These are phyloP conservation scores for Drosophila ficusphila DNA, from an alignment of 1,140 invertebrate species.

Conservation along the genomic window DNA sequence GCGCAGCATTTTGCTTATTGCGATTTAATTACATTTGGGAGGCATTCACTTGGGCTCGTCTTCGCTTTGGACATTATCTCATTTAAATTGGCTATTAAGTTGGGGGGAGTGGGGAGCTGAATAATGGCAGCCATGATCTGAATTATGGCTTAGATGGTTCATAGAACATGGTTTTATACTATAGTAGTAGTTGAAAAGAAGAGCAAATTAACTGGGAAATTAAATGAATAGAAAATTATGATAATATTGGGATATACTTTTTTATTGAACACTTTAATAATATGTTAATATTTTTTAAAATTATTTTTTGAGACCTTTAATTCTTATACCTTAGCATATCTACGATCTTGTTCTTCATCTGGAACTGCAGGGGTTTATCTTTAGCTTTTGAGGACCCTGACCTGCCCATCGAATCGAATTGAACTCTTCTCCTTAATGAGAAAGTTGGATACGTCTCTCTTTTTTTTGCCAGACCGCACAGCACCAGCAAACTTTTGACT, in stretches of 20 bases:
- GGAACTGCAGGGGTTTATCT: background rate
- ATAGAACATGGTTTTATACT: background rate
- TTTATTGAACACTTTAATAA: background rate
- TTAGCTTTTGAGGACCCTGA: constrained; percentile 13
- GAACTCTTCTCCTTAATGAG: constrained; percentile 74
- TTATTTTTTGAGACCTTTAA: background rate
- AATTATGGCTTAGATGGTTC: constrained; percentile 4
- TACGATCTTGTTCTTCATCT: too few species aligned
- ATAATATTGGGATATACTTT: too few species aligned
- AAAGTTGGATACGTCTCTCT: constrained; percentile 47
- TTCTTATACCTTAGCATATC: background rate
- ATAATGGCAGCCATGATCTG: background rate
- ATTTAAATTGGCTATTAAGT: constrained; percentile 77
- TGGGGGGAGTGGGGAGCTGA: background rate
- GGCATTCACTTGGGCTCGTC: constrained; percentile 20
- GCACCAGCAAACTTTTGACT: constrained; percentile 71
- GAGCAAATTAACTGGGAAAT: background rate
- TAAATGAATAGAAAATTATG: too few species aligned
- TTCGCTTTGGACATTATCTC: constrained; percentile 33
- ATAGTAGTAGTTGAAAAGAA: background rate
- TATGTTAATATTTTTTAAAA: background rate
- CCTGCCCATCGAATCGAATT: constrained; percentile 49
- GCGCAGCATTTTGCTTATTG: constrained; percentile 41
- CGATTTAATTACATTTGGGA: constrained; percentile 79
- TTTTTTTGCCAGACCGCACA: constrained; percentile 40